Evolutionary conservation across 2,888 invertebrate genomes (phyloP).

Genomic region (Micropterix aruncella): DNA sequence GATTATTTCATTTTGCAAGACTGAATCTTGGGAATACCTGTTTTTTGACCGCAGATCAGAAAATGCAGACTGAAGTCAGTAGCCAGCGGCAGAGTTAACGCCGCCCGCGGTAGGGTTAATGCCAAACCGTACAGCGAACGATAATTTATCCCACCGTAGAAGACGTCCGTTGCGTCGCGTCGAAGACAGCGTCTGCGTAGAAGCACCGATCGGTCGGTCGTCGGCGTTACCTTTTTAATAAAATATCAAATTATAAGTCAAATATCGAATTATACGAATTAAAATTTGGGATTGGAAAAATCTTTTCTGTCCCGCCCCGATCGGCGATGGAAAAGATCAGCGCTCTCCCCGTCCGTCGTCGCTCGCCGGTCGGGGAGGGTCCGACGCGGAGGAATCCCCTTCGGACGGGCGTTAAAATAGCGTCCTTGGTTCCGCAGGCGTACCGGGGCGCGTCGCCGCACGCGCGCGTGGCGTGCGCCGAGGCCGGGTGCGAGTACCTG

Average conservation of each 20-base stretch:
- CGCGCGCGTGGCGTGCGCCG: conserved; percentile 51
- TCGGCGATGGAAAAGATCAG: neutral
- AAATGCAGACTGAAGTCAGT: too few relatives aligned
- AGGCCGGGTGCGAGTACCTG: conserved; percentile 59
- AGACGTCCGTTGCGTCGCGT: too few relatives aligned
- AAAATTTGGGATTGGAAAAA: neutral
- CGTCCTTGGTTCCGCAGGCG: conserved; percentile 29
- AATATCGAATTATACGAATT: neutral
- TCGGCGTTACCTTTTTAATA: neutral
- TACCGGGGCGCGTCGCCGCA: conserved; percentile 50
- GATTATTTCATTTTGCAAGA: too few relatives aligned
- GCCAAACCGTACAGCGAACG: too few relatives aligned
- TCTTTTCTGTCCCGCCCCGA: too few relatives aligned
- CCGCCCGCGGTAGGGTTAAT: too few relatives aligned
- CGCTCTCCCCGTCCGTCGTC: neutral
- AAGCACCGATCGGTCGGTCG: too few relatives aligned
- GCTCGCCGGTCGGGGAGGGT: neutral
- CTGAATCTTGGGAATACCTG: too few relatives aligned
- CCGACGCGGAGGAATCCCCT: neutral
- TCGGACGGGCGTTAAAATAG: neutral
- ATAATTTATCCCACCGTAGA: too few relatives aligned
- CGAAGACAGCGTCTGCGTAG: too few relatives aligned
- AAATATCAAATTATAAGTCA: neutral
- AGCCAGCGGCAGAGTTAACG: too few relatives aligned
- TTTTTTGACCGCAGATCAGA: too few relatives aligned